Evolutionary conservation across 2,797 vertebrate genomes (phyloP).

Genomic region (Sebastes itinus): DNA sequence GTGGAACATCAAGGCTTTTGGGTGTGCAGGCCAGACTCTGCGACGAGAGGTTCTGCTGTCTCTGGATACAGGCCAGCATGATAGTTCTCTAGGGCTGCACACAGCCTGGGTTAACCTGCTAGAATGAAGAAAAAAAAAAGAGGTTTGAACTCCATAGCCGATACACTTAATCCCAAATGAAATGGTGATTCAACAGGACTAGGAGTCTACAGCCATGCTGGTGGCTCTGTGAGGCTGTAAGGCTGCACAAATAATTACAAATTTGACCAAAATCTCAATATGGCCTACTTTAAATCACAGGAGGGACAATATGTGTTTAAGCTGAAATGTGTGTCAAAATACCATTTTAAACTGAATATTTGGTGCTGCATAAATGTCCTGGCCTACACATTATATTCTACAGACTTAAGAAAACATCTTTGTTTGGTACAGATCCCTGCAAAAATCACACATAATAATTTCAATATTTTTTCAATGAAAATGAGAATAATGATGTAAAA

Average conservation of each 20-base stretch:
- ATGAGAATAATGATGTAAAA: no score
- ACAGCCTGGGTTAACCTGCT: conserved; percentile 76
- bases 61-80: conserved; percentile 98
- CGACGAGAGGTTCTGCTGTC: conserved; percentile 90
- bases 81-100: conserved; percentile 73
- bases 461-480: no score
- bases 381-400: no score
- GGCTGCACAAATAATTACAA: not conserved
- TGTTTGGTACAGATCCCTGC: no score
- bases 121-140: not conserved
- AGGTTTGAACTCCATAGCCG: not conserved
- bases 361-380: no score
- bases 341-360: no score
- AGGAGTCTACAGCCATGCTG: not conserved
- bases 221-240: not conserved
- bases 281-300: no score
- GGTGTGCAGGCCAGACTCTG: conserved; percentile 88
- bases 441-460: no score
- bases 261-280: no score
- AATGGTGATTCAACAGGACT: not conserved
- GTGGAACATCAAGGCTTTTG: conserved; percentile 87
- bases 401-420: no score
- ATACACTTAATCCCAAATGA: not conserved
- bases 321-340: no score
- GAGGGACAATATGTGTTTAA: no score